A percentile compares a stretch with the other conserved stretches of the same genome.
phyloP scores from a whole-genome alignment of 2,888 invertebrate species.

The Drosophila borborema region DNA sequence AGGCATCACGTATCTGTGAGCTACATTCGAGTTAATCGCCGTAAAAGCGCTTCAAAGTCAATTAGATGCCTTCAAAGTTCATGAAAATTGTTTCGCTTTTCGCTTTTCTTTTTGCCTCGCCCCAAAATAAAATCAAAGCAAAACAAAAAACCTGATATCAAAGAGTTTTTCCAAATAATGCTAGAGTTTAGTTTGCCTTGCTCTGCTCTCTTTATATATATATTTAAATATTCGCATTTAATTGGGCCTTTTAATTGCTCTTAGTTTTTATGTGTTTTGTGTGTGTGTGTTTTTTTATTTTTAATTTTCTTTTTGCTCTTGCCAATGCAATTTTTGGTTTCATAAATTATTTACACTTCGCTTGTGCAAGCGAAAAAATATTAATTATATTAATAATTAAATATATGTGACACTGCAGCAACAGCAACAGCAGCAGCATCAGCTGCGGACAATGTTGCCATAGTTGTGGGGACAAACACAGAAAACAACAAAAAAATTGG shows the following conservation, averaged over 20 bases:
- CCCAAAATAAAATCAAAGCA: not conserved
- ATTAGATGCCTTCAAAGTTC: slow-evolving; percentile 66
- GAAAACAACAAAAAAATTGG: not conserved
- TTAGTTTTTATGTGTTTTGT: not conserved
- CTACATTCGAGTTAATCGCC: slow-evolving; percentile 72
- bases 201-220: not conserved
- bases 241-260: slow-evolving; percentile 37
- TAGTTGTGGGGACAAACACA: not conserved
- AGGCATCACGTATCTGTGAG: slow-evolving; percentile 44
- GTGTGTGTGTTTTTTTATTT: too few relatives aligned
- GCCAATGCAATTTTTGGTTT: slow-evolving; percentile 21
- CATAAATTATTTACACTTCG: slow-evolving; percentile 49
- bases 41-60: slow-evolving; percentile 69
- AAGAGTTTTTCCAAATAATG: slow-evolving; percentile 11
- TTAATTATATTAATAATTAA: slow-evolving; percentile 41
- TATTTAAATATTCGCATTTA: slow-evolving; percentile 21
- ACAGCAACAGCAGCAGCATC: not conserved
- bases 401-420: slow-evolving; percentile 31
- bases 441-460: slow-evolving; percentile 7
- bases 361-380: slow-evolving; percentile 9
- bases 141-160: slow-evolving; percentile 19
- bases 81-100: slow-evolving; percentile 39
- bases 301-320: slow-evolving; percentile 4
- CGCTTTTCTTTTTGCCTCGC: slow-evolving; percentile 17
- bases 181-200: not conserved